These are phyloP conservation scores for Procambarus clarkii DNA, from an alignment of 1,140 invertebrate species.

Conservation along the genomic window DNA sequence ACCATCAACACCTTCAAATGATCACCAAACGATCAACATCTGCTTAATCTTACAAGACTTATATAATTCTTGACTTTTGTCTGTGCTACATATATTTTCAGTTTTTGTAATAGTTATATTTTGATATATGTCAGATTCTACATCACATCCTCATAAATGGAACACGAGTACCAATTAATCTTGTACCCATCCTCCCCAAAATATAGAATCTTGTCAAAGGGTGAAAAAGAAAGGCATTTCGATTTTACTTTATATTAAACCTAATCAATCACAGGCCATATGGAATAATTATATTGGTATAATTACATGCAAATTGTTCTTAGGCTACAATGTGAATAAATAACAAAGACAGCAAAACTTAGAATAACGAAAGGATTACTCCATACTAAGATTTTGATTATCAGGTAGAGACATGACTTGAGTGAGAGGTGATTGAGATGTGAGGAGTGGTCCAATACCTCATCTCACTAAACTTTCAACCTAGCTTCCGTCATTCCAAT, in stretches of 20 bases:
- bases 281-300: constrained; percentile 21
- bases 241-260: constrained; percentile 5
- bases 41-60: too few species aligned
- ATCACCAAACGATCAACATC: too few species aligned
- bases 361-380: neutral
- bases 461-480: neutral
- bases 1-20: too few species aligned
- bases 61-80: too few species aligned
- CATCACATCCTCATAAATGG: too few species aligned
- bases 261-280: constrained; percentile 18
- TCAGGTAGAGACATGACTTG: neutral
- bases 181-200: too few species aligned
- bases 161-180: too few species aligned
- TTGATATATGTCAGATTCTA: too few species aligned
- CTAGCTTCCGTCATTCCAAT: neutral
- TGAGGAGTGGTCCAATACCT: too few species aligned
- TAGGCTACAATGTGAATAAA: neutral
- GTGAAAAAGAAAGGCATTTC: neutral
- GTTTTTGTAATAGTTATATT: too few species aligned
- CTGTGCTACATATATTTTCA: too few species aligned
- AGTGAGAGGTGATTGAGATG: too few species aligned
- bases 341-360: neutral
- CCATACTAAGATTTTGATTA: neutral
- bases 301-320: neutral
- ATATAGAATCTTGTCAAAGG: neutral